Conservation (phyloP, 1,140 invertebrate genomes). For the Drosophila quadrilineata region DNA sequence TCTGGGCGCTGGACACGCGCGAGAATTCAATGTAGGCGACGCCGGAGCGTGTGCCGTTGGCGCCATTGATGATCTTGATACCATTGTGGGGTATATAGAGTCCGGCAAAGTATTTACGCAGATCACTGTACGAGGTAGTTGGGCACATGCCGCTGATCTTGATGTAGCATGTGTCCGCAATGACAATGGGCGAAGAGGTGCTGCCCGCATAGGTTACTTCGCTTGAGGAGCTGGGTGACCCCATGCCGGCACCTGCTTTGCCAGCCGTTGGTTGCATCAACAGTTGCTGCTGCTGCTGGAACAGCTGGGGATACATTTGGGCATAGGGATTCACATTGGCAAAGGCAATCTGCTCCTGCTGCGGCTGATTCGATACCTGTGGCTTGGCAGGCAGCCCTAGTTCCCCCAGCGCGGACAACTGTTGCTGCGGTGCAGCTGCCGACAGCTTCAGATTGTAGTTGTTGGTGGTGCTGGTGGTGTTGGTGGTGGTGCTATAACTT, state of each 20-base stretch:
- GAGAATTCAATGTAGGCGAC: constrained; percentile 91
- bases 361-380: neutral
- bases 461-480: constrained; percentile 33
- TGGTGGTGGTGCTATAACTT: constrained; percentile 51
- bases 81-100: constrained; percentile 90
- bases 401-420: constrained; percentile 22
- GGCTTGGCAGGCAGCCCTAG: constrained; percentile 13
- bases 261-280: constrained; percentile 51
- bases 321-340: constrained; percentile 76
- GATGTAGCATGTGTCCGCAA: constrained; percentile 84
- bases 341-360: constrained; percentile 62
- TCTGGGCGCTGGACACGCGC: constrained; percentile 85
- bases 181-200: constrained; percentile 11
- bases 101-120: constrained; percentile 90
- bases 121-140: constrained; percentile 87
- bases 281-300: constrained; percentile 62
- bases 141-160: constrained; percentile 87
- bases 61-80: constrained; percentile 92
- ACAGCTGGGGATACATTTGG: constrained; percentile 75
- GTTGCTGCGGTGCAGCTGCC: neutral
- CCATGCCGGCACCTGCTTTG: constrained; percentile 21
- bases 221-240: neutral
- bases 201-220: neutral
- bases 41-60: constrained; percentile 89
- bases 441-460: constrained; percentile 54